A percentile compares a stretch with the other conserved stretches of the same genome.
phyloP scores from a whole-genome alignment of 2,113 vertebrate genomes.

The Myocastor coypus region DNA sequence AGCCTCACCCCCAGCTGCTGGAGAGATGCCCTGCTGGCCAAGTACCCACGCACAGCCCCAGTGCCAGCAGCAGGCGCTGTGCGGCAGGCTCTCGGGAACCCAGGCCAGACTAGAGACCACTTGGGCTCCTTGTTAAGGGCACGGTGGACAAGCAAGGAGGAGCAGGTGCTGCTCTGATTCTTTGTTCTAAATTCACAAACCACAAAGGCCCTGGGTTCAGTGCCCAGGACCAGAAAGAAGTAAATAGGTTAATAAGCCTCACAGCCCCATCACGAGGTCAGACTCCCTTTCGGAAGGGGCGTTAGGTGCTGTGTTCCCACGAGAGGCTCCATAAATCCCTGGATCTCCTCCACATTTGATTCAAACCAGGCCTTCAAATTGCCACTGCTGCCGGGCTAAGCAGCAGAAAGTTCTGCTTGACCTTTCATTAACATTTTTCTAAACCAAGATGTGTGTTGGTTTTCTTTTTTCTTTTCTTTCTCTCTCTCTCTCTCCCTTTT shows the following conservation, averaged over 20 bases:
- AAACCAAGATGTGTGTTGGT: conserved; percentile 84
- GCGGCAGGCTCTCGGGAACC: not conserved
- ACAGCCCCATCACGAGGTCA: conserved; percentile 1
- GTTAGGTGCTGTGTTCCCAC: conserved; percentile 49
- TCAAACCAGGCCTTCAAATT: conserved; percentile 82
- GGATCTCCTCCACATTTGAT: conserved; percentile 75
- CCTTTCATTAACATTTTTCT: conserved; percentile 92
- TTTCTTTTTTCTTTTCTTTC: conserved; percentile 64
- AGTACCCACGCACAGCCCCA: fast-evolving
- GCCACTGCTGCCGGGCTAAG: conserved; percentile 85
- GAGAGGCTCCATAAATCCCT: conserved; percentile 74
- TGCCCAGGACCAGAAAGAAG: not conserved
- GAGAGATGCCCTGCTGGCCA: not conserved
- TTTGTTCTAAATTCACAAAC: conserved; percentile 26
- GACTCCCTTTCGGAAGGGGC: conserved; percentile 1
- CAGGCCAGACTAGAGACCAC: not conserved
- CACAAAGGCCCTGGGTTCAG: not conserved
- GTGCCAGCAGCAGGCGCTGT: not conserved
- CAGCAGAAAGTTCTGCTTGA: conserved; percentile 88
- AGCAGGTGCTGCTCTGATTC: not conserved
- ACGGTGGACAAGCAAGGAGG: not conserved
- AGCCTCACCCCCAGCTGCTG: not conserved
- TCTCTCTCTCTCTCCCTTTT: not conserved
- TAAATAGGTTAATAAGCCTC: not conserved
- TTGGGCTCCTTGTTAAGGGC: not conserved